Conservation (phyloP, 2,888 invertebrate genomes). For the Rugalucina vietnamica region DNA sequence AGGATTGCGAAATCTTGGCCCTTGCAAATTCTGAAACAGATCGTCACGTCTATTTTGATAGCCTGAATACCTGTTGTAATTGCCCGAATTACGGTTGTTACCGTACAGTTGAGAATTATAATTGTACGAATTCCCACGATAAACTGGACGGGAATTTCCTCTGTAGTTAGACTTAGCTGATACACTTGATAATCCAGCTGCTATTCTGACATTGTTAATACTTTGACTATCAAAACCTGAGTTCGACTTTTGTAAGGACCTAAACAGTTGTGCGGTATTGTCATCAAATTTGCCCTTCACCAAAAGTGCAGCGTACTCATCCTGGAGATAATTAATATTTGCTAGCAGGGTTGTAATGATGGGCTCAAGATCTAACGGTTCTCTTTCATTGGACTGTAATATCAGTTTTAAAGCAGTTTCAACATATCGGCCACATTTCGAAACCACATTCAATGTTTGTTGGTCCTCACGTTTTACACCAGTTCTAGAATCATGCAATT, state of each 20-base stretch:
- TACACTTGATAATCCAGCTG: constrained; percentile 33
- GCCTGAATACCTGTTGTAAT: background rate
- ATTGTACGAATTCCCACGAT: background rate
- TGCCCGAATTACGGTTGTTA: background rate
- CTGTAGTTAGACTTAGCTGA: background rate
- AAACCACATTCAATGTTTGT: background rate
- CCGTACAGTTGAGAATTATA: background rate
- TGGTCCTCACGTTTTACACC: constrained; percentile 3
- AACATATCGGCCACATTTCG: constrained; percentile 5
- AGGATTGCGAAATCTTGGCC: background rate
- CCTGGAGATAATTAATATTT: constrained; percentile 14
- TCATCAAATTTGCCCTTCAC: constrained; percentile 38
- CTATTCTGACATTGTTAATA: constrained; percentile 22
- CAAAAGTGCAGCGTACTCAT: constrained; percentile 36
- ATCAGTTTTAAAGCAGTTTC: background rate
- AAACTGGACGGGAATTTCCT: background rate
- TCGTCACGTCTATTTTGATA: background rate
- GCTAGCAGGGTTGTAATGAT: background rate
- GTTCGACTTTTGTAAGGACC: constrained; percentile 19
- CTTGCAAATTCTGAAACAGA: background rate
- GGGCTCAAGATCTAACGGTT: background rate
- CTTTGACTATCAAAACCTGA: constrained; percentile 20
- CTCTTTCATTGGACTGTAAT: background rate
- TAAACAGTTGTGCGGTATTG: constrained; percentile 23
- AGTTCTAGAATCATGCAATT: background rate